phyloP scores from a whole-genome alignment of 2,888 invertebrate genomes.

The Synanthedon tipuliformis region DNA sequence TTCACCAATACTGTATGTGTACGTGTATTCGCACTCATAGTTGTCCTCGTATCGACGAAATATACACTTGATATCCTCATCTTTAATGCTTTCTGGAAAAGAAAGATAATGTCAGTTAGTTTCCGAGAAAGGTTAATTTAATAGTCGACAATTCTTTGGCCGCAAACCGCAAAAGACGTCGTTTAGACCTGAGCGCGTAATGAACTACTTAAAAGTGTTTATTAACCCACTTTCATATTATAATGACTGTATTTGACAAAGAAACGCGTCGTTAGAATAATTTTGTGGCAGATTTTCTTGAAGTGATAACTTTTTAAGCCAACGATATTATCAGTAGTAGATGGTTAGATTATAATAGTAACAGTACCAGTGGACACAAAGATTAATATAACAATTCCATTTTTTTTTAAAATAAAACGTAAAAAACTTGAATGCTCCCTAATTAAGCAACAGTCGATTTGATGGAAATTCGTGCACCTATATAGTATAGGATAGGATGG shows the following conservation, averaged over 20 bases:
- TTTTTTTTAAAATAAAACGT: too few relatives aligned
- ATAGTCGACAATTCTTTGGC: conserved; percentile 1
- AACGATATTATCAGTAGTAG: too few relatives aligned
- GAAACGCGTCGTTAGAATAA: too few relatives aligned
- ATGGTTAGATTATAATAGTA: too few relatives aligned
- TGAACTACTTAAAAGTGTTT: conserved; percentile 10
- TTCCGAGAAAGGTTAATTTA: conserved; percentile 1
- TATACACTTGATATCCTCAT: conserved; percentile 31
- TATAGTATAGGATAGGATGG: too few relatives aligned
- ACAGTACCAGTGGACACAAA: too few relatives aligned
- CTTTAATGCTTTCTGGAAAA: conserved; percentile 5
- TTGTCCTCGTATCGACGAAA: conserved; percentile 32
- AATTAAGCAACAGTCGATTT: too few relatives aligned
- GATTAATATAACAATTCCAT: too few relatives aligned
- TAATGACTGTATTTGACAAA: background rate
- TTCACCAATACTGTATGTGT: conserved; percentile 42
- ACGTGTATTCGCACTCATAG: conserved; percentile 48
- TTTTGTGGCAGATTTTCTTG: too few relatives aligned
- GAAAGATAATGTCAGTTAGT: background rate
- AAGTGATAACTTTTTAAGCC: too few relatives aligned
- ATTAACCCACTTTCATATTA: conserved; percentile 14
- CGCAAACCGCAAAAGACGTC: conserved; percentile 2
- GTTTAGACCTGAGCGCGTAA: conserved; percentile 1
- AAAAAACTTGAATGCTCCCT: too few relatives aligned
- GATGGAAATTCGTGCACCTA: too few relatives aligned